These are phyloP conservation scores for Anthopleura xanthogrammica DNA, from an alignment of 92 coral and sea anemone species.

Conservation along the genomic window DNA sequence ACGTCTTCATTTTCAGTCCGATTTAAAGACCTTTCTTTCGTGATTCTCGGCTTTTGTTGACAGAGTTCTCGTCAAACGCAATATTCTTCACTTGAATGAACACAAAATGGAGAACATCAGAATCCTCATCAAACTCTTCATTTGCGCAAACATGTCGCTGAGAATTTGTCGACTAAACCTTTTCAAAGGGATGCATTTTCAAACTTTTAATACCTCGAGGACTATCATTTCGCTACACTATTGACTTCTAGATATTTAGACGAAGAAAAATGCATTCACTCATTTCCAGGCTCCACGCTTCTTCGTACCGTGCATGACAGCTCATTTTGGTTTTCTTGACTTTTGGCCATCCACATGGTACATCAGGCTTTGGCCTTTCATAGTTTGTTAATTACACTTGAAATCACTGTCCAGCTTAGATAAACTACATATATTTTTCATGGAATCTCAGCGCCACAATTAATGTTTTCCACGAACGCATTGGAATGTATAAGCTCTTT, in stretches of 20 bases:
- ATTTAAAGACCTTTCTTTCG: background rate
- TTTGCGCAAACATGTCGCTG: background rate
- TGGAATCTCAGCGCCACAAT: background rate
- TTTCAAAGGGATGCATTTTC: background rate
- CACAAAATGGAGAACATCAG: background rate
- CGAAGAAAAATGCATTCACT: constrained; percentile 1
- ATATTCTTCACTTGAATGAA: background rate
- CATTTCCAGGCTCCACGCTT: constrained; percentile 2
- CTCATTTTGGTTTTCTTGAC: background rate
- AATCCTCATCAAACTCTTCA: background rate
- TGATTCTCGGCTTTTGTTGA: background rate
- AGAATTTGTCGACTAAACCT: background rate
- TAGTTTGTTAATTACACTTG: background rate
- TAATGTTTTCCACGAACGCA: background rate
- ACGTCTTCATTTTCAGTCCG: background rate
- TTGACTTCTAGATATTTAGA: background rate
- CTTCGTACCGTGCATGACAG: background rate
- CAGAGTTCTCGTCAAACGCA: background rate
- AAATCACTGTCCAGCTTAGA: background rate
- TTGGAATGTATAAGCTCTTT: background rate
- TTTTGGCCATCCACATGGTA: background rate
- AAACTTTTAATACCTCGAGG: background rate
- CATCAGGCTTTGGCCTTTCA: background rate
- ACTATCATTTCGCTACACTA: background rate
- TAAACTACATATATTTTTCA: background rate